Evolutionary conservation across 2,888 invertebrate genomes (phyloP), one percentile per base, ranked within the genome.

Genomic region (Melipona beecheii): DNA sequence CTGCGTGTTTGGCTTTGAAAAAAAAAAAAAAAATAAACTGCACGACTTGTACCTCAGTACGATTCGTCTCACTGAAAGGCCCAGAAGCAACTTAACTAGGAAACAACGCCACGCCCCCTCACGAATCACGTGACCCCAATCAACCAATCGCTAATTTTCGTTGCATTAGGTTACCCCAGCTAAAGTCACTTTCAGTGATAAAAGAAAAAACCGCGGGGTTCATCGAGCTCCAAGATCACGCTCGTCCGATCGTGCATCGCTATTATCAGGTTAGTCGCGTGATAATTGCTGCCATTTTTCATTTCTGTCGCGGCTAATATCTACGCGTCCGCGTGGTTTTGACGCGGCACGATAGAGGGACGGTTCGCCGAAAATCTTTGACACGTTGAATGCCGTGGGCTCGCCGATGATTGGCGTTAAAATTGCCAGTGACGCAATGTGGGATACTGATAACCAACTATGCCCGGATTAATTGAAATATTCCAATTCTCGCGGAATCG

Each of bases 191-290:
- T 1, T 27, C 27, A 27, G 27, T 27, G 27, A 27, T 27, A 36
- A 36, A 9, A 36, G 9, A 9, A 9, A 36, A 9, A 36, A 84
- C 78, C 43, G 54, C 50, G 66, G 64, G 50, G 50, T 74, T 84
- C 82, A 85, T 88, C 87, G 75, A 65, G 58, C 21, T 58, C 70
- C 78, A 71, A 80, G 78, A 87, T 83, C 85, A 86, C 78, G 74
- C 72, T 75, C 24, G 65, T 79, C 86, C 70, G 83, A 88, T 43
- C 43, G 9, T 83, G 83, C 81, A 73, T 76, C 83, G 79, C 71
- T 73, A 73, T 81, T 83, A 71, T 62, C 83, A 73, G 69, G 81
- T 77, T 81, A 70, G 75, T 62, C 56, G 1, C 66, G 58, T 75
- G 31, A 75, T 87, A 82, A 86, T 87, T 76, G 84, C 24, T 24